These are phyloP conservation scores for Dinocampus coccinellae DNA, from an alignment of 2,888 invertebrate species.

Conservation along the genomic window DNA sequence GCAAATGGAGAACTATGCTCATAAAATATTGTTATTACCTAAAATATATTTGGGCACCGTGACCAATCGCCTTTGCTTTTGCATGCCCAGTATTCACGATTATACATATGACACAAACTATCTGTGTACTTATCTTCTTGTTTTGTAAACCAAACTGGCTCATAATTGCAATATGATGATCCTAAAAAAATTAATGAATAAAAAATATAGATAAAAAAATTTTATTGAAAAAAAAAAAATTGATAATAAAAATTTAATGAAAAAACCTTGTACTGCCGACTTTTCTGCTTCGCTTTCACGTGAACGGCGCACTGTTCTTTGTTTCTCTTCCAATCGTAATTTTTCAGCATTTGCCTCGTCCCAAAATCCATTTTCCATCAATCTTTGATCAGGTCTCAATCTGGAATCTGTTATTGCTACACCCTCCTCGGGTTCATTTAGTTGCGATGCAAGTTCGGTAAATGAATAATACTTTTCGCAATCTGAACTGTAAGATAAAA, in stretches of 20 bases:
- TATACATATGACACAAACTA: slow-evolving; percentile 84
- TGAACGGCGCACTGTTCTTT: slow-evolving; percentile 82
- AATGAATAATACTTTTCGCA: slow-evolving; percentile 90
- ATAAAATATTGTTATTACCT: slow-evolving; percentile 48
- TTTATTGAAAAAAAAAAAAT: not conserved
- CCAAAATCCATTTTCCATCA: slow-evolving; percentile 96
- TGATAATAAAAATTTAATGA: no score
- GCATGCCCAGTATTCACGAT: slow-evolving; percentile 92
- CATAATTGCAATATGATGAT: slow-evolving; percentile 79
- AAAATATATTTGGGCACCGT: slow-evolving; percentile 92
- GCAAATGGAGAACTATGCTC: not conserved
- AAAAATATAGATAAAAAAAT: not conserved
- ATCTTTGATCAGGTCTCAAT: slow-evolving; percentile 93
- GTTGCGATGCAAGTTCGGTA: slow-evolving; percentile 93
- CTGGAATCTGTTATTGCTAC: slow-evolving; percentile 97
- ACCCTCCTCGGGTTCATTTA: slow-evolving; percentile 94
- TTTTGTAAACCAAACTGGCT: slow-evolving; percentile 92
- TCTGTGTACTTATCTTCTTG: slow-evolving; percentile 80
- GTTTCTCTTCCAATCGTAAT: slow-evolving; percentile 93
- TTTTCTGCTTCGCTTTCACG: slow-evolving; percentile 85
- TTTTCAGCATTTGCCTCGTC: slow-evolving; percentile 92
- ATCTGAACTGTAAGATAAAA: slow-evolving; percentile 70
- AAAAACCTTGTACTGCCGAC: slow-evolving; percentile 73
- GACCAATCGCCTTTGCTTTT: slow-evolving; percentile 92
- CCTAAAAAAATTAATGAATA: slow-evolving; percentile 67